A percentile compares a stretch with the other conserved stretches of the same genome.
phyloP scores from a whole-genome alignment of 2,113 vertebrate genomes.

The Pimephales promelas region DNA sequence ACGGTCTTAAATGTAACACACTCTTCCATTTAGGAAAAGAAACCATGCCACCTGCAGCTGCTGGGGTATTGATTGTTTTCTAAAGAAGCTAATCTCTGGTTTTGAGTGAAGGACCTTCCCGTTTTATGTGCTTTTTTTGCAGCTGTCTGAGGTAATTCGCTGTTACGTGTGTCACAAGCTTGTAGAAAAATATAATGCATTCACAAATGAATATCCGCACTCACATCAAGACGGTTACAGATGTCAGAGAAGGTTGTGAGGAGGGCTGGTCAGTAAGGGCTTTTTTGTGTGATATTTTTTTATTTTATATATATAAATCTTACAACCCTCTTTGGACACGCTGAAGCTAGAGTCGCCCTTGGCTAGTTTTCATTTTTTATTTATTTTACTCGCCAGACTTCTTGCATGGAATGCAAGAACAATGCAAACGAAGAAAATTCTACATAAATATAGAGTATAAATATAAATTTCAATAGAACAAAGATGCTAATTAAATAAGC shows the following conservation, averaged over 20 bases:
- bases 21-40: not conserved
- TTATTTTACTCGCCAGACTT: no score
- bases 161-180: conserved; percentile 25
- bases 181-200: conserved; percentile 23
- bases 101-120: not conserved
- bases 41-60: not conserved
- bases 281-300: no score
- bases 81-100: conserved; percentile 13
- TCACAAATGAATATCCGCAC: conserved; percentile 32
- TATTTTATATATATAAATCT: no score
- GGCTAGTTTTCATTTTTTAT: no score
- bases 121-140: not conserved
- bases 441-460: no score
- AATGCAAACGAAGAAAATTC: no score
- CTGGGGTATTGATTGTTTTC: conserved; percentile 1
- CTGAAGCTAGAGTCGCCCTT: no score
- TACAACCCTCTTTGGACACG: no score
- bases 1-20: no score
- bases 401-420: no score
- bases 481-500: no score
- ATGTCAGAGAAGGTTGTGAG: conserved; percentile 31
- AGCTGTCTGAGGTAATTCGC: conserved; percentile 33
- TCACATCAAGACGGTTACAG: conserved; percentile 45
- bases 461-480: no score
- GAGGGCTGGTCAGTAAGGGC: not conserved